Percentiles rank a stretch among this genome's conserved stretches.
Conservation (phyloP, 2,888 invertebrate species). For the Lamproptera curius region DNA sequence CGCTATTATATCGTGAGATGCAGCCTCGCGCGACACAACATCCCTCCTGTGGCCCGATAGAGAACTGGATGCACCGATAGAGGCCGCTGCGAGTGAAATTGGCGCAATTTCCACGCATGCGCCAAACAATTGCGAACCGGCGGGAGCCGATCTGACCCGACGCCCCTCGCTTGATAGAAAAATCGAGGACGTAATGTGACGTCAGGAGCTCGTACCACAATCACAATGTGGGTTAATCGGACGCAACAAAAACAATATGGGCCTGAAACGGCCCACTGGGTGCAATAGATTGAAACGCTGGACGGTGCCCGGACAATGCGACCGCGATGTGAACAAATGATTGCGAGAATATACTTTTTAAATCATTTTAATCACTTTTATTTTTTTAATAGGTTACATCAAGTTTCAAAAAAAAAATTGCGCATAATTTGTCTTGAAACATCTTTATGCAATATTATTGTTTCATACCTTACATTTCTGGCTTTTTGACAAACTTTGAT, state of each 20-base stretch:
- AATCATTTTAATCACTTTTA: neutral
- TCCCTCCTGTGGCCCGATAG: slow-evolving; percentile 53
- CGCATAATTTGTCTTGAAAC: too few species aligned
- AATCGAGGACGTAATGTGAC: slow-evolving; percentile 75
- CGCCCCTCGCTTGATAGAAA: slow-evolving; percentile 69
- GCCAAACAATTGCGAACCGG: slow-evolving; percentile 58
- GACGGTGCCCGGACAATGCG: neutral
- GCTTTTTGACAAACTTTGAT: too few species aligned
- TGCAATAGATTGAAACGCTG: slow-evolving; percentile 19
- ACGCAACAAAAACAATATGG: slow-evolving; percentile 59
- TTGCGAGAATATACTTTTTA: neutral
- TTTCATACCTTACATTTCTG: neutral
- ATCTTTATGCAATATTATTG: neutral
- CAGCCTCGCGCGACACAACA: slow-evolving; percentile 59
- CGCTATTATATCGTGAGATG: slow-evolving; percentile 53
- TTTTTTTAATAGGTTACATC: too few species aligned
- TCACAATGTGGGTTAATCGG: slow-evolving; percentile 65
- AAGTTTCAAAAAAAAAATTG: too few species aligned
- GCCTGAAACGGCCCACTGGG: slow-evolving; percentile 31
- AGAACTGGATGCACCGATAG: slow-evolving; percentile 64
- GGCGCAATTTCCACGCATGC: slow-evolving; percentile 75
- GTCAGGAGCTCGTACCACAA: slow-evolving; percentile 64
- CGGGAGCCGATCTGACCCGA: slow-evolving; percentile 64
- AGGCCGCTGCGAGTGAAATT: slow-evolving; percentile 71
- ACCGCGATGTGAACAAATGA: slow-evolving; percentile 1